A percentile compares a stretch with the other conserved stretches of the same genome.
These are phyloP conservation scores for Mionectes macconnelli DNA, from an alignment of 2,113 vertebrate species.

Conservation along the genomic window DNA sequence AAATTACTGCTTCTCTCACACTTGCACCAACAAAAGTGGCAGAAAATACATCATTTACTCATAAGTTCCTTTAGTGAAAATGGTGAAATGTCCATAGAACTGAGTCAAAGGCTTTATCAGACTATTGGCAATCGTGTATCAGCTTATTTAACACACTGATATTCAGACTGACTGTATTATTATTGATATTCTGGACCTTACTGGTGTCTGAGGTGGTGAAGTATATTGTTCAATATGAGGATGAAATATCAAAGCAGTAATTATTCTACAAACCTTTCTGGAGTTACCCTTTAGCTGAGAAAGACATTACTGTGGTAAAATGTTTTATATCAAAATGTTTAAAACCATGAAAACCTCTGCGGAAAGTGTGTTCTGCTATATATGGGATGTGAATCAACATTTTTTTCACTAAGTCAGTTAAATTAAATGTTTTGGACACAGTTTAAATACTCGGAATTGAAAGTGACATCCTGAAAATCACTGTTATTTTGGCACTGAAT, in stretches of 20 bases:
- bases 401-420: neutral
- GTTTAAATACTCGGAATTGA: neutral
- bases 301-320: neutral
- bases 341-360: neutral
- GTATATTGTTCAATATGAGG: neutral
- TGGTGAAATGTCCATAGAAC: neutral
- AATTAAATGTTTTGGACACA: neutral
- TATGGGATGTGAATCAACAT: neutral
- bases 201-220: neutral
- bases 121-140: neutral
- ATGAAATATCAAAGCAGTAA: neutral
- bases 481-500: neutral
- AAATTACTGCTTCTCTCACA: neutral
- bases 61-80: neutral
- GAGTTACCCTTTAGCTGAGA: neutral
- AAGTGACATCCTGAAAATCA: neutral
- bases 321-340: neutral
- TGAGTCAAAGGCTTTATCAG: neutral
- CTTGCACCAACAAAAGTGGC: neutral
- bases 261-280: neutral
- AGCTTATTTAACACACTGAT: neutral
- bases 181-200: neutral
- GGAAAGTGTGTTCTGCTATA: neutral
- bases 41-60: neutral
- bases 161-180: neutral